Conservation (phyloP, 2,888 invertebrate genomes). For the Nectonema munidae region DNA sequence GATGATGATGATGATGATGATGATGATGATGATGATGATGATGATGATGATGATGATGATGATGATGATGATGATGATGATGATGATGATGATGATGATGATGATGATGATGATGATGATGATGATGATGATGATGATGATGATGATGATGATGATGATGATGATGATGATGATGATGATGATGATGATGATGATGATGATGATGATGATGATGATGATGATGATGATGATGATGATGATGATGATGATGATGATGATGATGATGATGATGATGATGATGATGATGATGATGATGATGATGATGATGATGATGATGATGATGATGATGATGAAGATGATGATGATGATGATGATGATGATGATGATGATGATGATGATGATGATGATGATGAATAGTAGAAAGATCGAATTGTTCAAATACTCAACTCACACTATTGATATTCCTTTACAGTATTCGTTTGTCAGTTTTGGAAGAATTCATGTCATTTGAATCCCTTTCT, state of each 20-base stretch:
- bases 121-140: constrained; percentile 5
- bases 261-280: constrained; percentile 5
- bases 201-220: constrained; percentile 5
- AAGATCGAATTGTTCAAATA: too few species aligned
- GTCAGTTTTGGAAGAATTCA: too few species aligned
- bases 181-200: constrained; percentile 5
- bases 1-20: too few species aligned
- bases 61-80: too few species aligned
- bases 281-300: constrained; percentile 5
- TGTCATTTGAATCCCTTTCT: too few species aligned
- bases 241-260: constrained; percentile 5
- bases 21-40: too few species aligned
- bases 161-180: constrained; percentile 5
- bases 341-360: constrained; percentile 5
- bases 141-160: constrained; percentile 5
- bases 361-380: constrained; percentile 8
- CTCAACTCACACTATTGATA: too few species aligned
- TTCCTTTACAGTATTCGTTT: too few species aligned
- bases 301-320: constrained; percentile 5
- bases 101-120: too few species aligned
- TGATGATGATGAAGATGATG: constrained; percentile 1
- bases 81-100: too few species aligned
- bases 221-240: constrained; percentile 5
- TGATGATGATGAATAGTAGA: neutral
- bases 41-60: too few species aligned